Percentiles rank a stretch among this genome's conserved stretches.
Evolutionary conservation across 2,797 vertebrate species (phyloP).

Genomic region (Lepus townsendii): DNA sequence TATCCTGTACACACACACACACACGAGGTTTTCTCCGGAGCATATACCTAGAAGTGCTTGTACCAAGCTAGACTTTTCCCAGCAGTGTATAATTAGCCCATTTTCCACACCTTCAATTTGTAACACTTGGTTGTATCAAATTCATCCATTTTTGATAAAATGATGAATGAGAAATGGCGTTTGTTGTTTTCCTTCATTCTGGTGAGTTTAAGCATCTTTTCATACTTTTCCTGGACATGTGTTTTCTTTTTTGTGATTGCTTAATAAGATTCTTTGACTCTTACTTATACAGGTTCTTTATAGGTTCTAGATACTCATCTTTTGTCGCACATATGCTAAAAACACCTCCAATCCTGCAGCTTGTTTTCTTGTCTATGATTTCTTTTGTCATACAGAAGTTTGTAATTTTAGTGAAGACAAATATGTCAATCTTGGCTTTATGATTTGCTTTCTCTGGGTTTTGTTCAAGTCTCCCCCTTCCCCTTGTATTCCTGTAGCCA

Average conservation of each 20-base stretch:
- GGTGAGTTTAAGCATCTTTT: background rate
- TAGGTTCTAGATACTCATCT: background rate
- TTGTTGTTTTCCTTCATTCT: background rate
- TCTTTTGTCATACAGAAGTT: background rate
- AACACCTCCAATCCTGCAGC: background rate
- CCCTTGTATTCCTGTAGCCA: background rate
- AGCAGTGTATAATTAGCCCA: background rate
- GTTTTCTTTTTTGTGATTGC: background rate
- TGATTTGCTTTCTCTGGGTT: background rate
- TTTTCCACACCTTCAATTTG: background rate
- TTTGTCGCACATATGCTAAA: background rate
- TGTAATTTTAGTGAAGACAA: background rate
- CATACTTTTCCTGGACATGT: background rate
- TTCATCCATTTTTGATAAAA: background rate
- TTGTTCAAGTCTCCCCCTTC: background rate
- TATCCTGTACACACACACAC: background rate
- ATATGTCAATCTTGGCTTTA: background rate
- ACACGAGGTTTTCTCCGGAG: background rate
- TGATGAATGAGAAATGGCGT: background rate
- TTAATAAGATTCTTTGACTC: constrained; percentile 8
- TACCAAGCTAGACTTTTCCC: background rate
- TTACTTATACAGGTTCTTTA: background rate
- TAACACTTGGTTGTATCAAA: background rate
- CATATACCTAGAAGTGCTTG: background rate
- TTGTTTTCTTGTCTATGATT: background rate